A percentile compares a stretch with the other conserved stretches of the same genome.
phyloP scores from a whole-genome alignment of 2,113 vertebrate genomes.

The Thinocorus orbignyianus region DNA sequence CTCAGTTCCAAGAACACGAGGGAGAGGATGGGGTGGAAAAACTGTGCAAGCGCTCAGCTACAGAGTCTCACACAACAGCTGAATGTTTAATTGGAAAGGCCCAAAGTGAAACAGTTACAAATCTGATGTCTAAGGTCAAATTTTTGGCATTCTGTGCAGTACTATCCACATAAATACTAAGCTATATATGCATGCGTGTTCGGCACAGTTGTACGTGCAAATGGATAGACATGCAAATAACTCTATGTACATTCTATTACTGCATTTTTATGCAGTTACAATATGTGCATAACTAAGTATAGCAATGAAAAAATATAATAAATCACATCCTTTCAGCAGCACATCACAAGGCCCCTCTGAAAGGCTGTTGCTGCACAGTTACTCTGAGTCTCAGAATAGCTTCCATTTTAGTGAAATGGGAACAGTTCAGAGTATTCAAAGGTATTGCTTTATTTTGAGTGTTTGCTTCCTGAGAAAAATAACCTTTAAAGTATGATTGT shows the following conservation, averaged over 20 bases:
- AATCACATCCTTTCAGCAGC: conserved; percentile 34
- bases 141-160: background rate
- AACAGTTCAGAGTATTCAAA: background rate
- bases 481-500: background rate
- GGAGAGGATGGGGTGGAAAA: background rate
- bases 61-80: background rate
- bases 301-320: conserved; percentile 15
- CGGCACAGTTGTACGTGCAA: background rate
- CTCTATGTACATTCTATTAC: background rate
- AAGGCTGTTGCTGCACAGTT: background rate
- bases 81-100: background rate
- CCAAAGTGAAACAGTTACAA: background rate
- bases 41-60: background rate
- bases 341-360: background rate
- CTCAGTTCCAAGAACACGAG: background rate
- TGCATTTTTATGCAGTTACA: conserved; percentile 31
- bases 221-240: background rate
- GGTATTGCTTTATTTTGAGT: background rate
- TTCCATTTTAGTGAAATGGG: background rate
- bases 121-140: conserved; percentile 9
- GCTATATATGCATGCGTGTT: background rate
- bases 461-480: background rate
- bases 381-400: background rate
- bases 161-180: background rate
- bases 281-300: background rate